Evolutionary conservation across 2,888 invertebrate species (phyloP), one percentile per base, ranked within the genome.

Genomic region (Biston betularia): DNA sequence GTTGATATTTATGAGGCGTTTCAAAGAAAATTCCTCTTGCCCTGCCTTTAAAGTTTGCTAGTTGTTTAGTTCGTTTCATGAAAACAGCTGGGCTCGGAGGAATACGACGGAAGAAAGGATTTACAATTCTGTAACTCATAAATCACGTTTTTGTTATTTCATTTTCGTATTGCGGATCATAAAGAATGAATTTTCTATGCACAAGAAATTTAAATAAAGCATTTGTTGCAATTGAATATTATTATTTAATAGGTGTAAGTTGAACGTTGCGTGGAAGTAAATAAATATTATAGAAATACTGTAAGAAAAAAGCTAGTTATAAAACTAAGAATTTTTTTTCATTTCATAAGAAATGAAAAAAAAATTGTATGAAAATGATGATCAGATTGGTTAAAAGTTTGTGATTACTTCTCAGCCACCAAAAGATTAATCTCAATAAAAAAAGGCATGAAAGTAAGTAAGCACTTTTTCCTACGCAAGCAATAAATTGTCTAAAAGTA

Each of bases 11-110:
- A 45, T 45, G 50, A 56, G 52, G 46, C 14, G 48, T 52, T 48
- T 46, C 45, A 12, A 62, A 59, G 42, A 15, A 66, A 54, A 61
- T 65, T 61, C 40, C 48, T 61, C 55, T 66, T 45, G 4, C 50
- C 38, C 53, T 24, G 45, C 45, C 50, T 46, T 49, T 38, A 65
- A 63, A 64, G 56, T 58, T 54, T 40, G 57, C 48, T 24, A 11
- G 48, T 10, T 48, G 48, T 24, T 48, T 48, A 48, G 33, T 24
- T 6, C 9, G 24, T 3, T 48, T 11, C 48, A 11, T 48, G 48
- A 48, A 33, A 48, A 48, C 24, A 11, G 48, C 48, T 48, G 48
- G 48, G 24, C 48, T 11, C 48, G 11, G 24, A 48, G 24, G 48
- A 33, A 48, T 11, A 11, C 45, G 24, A 11, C 6, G 15, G 48